Percentiles rank a stretch among this genome's conserved stretches.
These are phyloP conservation scores for Calcarius ornatus DNA, from an alignment of 2,113 vertebrate species.

Conservation along the genomic window DNA sequence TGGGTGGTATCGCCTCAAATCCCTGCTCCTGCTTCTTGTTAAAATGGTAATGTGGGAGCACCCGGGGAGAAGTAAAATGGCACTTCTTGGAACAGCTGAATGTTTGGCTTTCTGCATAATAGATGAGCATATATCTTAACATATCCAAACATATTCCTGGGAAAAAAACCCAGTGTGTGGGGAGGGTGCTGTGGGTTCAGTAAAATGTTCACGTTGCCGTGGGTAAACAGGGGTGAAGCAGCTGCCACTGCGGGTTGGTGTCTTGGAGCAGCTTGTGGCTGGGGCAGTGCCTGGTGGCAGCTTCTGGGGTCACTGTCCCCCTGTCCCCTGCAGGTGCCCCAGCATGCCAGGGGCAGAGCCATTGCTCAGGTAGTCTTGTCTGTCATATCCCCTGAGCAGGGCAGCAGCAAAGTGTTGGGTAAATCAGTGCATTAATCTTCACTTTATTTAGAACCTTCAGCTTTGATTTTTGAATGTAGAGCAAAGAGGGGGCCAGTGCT, in stretches of 20 bases:
- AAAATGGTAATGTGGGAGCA: not conserved
- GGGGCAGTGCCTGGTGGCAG: not conserved
- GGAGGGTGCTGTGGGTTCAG: not conserved
- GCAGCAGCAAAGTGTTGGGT: not conserved
- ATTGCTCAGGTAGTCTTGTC: not conserved
- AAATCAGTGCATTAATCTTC: not conserved
- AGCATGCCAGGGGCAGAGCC: not conserved
- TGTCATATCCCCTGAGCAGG: not conserved
- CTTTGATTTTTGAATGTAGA: not conserved
- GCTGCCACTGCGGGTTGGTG: not conserved
- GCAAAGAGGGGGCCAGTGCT: rapidly evolving
- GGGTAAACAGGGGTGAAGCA: not conserved
- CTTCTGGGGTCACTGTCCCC: not conserved
- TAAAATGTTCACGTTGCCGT: rapidly evolving
- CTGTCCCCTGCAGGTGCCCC: rapidly evolving
- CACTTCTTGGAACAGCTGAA: not conserved
- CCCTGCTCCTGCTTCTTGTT: not conserved
- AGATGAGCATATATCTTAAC: not conserved
- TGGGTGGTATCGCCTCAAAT: not conserved
- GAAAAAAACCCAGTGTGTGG: rapidly evolving
- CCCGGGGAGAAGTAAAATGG: not conserved
- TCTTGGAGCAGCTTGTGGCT: not conserved
- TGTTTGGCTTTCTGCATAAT: not conserved
- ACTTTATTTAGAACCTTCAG: not conserved
- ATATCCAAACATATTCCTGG: not conserved